Evolutionary conservation across 2,888 invertebrate species (phyloP).

Genomic region (Alsophila aescularia): DNA sequence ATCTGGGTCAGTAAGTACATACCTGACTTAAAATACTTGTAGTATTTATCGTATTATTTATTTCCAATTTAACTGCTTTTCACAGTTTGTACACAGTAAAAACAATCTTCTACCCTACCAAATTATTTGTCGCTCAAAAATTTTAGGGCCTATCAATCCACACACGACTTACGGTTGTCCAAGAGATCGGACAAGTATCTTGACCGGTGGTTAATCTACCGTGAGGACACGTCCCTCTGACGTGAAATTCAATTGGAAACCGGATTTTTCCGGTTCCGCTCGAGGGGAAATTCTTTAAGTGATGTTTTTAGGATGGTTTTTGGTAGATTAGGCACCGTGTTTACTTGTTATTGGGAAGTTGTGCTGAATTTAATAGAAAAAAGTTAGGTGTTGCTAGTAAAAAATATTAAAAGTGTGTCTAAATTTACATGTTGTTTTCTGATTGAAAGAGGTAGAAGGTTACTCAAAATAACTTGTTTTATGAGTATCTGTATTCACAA

Average conservation of each 20-base stretch:
- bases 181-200: constrained; percentile 37
- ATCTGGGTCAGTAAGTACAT: no score
- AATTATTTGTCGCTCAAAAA: not conserved
- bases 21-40: no score
- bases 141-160: constrained; percentile 47
- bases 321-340: constrained; percentile 61
- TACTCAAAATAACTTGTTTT: no score
- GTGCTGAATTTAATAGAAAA: constrained; percentile 6
- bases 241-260: constrained; percentile 76
- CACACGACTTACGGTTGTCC: constrained; percentile 64
- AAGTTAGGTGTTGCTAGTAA: not conserved
- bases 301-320: constrained; percentile 70
- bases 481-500: no score
- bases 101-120: not conserved
- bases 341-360: not conserved
- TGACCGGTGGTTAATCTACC: constrained; percentile 66
- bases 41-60: no score
- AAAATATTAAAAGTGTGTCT: not conserved
- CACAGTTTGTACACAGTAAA: no score
- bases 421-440: no score
- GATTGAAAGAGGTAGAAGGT: no score
- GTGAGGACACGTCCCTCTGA: constrained; percentile 65
- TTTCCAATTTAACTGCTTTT: no score
- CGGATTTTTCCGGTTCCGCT: constrained; percentile 53
- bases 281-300: constrained; percentile 62